These are phyloP conservation scores for Sceloporus tristichus DNA, from an alignment of 2,113 vertebrate genomes.

Conservation along the genomic window DNA sequence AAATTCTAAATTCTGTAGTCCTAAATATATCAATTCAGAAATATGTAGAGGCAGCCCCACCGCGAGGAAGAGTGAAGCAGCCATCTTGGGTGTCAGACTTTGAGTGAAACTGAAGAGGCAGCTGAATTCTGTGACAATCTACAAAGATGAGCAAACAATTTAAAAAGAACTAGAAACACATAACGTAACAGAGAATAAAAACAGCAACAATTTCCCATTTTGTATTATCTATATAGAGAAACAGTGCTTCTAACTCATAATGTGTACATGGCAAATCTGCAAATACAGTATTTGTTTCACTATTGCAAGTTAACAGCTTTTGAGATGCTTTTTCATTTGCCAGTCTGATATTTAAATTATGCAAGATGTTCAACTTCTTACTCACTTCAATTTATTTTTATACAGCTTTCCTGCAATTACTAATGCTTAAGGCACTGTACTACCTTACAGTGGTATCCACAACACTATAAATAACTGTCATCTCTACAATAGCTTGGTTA, in stretches of 20 bases:
- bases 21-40: background rate
- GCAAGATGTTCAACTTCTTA: background rate
- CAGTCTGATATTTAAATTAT: fast-evolving
- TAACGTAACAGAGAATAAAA: too few relatives aligned
- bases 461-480: background rate
- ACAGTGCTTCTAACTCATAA: background rate
- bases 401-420: background rate
- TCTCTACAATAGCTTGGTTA: background rate
- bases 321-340: background rate
- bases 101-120: background rate
- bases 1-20: background rate
- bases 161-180: too few relatives aligned
- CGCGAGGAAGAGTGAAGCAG: background rate
- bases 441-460: background rate
- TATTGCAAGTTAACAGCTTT: background rate
- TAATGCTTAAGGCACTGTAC: background rate
- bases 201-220: background rate
- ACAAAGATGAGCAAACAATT: too few relatives aligned
- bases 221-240: background rate
- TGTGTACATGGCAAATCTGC: background rate
- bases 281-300: background rate
- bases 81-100: background rate
- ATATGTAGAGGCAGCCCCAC: background rate
- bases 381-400: background rate
- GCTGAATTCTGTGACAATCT: too few relatives aligned